Conservation (phyloP, 2,888 invertebrate species). For the Steinernema carpocapsae region DNA sequence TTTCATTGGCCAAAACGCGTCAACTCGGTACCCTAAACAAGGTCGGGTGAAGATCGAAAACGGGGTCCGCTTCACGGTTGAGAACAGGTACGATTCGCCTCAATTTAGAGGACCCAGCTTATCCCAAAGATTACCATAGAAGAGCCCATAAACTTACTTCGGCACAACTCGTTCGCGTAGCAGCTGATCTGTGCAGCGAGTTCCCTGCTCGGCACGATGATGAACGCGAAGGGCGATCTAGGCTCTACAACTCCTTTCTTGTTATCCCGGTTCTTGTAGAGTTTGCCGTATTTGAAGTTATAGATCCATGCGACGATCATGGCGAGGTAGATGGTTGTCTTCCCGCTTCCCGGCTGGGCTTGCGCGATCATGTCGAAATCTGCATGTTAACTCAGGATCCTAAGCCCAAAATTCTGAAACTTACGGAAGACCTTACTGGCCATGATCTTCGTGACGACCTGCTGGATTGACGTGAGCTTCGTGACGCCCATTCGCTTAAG, state of each 20-base stretch:
- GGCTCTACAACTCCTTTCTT: background rate
- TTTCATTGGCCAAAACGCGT: too few species aligned
- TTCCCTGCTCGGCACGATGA: slow-evolving; percentile 13
- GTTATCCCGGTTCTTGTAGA: background rate
- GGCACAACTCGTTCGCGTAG: slow-evolving; percentile 7
- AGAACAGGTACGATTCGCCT: too few species aligned
- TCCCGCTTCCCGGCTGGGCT: background rate
- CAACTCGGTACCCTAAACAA: too few species aligned
- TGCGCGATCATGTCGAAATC: background rate
- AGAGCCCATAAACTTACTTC: too few species aligned
- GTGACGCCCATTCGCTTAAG: background rate
- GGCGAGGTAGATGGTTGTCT: background rate
- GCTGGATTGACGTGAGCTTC: slow-evolving; percentile 4
- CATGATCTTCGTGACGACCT: background rate
- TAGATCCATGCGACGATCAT: background rate
- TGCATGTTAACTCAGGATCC: too few species aligned
- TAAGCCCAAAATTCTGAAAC: too few species aligned
- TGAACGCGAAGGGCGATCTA: background rate
- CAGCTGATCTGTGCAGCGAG: slow-evolving; percentile 26
- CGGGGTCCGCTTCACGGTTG: too few species aligned
- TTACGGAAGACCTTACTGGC: background rate
- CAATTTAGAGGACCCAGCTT: too few species aligned
- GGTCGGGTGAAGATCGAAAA: too few species aligned
- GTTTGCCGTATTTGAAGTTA: background rate
- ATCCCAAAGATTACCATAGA: too few species aligned